Evolutionary conservation across 2,797 vertebrate genomes (phyloP).

Genomic region (Leptatherina wallacei): DNA sequence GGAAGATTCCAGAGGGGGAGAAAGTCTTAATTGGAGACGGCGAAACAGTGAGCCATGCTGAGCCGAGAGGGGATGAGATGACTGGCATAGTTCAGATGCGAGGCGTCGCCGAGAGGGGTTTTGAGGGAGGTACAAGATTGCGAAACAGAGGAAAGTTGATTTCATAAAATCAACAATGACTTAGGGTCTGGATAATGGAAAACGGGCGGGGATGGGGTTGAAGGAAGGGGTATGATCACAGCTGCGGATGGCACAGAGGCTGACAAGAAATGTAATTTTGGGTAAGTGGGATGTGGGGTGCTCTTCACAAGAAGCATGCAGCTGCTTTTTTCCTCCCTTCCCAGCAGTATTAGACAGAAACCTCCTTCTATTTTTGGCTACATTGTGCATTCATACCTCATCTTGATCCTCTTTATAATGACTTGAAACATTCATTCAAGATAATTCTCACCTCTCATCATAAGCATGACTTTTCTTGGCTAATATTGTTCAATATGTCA

Average conservation of each 20-base stretch:
- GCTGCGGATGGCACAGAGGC: conserved; percentile 59
- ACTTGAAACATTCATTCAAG: conserved; percentile 5
- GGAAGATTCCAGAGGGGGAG: conserved; percentile 62
- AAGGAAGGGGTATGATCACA: conserved; percentile 45
- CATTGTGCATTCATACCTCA: not conserved
- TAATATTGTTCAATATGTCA: not conserved
- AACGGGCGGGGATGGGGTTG: conserved; percentile 10
- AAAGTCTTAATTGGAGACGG: conserved; percentile 56
- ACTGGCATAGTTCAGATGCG: conserved; percentile 44
- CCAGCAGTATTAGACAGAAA: conserved; percentile 30
- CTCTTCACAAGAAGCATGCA: conserved; percentile 63
- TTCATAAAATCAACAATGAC: conserved; percentile 73
- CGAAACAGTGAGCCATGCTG: conserved; percentile 19
- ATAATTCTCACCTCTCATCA: not conserved
- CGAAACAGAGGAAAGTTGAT: conserved; percentile 45
- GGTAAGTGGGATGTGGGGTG: conserved; percentile 41
- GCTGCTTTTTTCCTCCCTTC: conserved; percentile 54
- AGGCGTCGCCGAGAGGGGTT: conserved; percentile 27
- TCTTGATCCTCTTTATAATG: not conserved
- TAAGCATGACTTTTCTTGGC: not conserved
- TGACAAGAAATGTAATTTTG: conserved; percentile 54
- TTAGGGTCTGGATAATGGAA: conserved; percentile 45
- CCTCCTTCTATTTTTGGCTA: conserved; percentile 22
- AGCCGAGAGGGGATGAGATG: conserved; percentile 53
- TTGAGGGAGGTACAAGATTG: conserved; percentile 30